These are phyloP conservation scores for Psephotus haematonotus DNA, from an alignment of 2,113 vertebrate species.

Conservation along the genomic window DNA sequence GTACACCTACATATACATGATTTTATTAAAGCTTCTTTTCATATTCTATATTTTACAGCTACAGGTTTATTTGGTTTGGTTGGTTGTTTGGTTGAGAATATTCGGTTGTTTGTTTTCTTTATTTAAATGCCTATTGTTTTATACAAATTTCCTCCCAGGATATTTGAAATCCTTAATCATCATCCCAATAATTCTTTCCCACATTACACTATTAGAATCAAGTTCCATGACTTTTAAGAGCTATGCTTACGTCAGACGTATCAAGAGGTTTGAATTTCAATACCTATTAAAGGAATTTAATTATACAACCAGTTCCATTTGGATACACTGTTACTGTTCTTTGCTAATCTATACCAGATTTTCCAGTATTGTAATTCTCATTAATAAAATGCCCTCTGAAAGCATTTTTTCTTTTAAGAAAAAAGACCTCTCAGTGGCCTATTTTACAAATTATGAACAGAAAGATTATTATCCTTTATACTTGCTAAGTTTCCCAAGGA, in stretches of 20 bases:
- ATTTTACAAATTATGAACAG: conserved; percentile 42
- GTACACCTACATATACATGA: neutral
- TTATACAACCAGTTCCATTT: conserved; percentile 7
- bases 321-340: neutral
- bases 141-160: neutral
- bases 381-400: conserved; percentile 38
- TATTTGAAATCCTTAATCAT: conserved; percentile 13
- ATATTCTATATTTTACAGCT: neutral
- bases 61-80: neutral
- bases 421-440: neutral
- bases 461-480: neutral
- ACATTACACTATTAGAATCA: conserved; percentile 9
- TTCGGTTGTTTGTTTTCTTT: neutral
- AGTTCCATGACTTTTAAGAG: conserved; percentile 25
- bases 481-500: neutral
- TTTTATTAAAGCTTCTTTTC: neutral
- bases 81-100: neutral
- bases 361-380: conserved; percentile 22
- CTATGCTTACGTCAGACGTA: conserved; percentile 22
- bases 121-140: neutral
- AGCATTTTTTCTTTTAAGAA: neutral
- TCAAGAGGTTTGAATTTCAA: neutral
- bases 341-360: conserved; percentile 28
- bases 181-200: neutral
- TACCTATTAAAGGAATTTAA: conserved; percentile 39